Evolutionary conservation across 2,888 invertebrate species (phyloP), one percentile per base, ranked within the genome.

Genomic region (Zygaena filipendulae): DNA sequence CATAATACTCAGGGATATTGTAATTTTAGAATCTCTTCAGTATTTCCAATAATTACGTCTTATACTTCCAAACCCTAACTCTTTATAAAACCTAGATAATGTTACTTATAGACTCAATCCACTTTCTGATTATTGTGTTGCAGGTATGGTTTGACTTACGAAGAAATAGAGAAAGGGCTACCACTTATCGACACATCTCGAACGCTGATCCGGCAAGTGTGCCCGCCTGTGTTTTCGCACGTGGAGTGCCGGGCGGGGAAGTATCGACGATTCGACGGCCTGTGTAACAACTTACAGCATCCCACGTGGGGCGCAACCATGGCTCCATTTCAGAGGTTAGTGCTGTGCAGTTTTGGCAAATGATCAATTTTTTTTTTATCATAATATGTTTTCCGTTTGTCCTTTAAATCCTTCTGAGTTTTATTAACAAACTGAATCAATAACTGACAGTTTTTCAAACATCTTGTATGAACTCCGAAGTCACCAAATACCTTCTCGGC

Each of bases 291-390:
- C 59, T 72, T 94, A 48, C 84, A 90, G 36, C 88, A 94, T 64
- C 95, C 95, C 0, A 91, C 92, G 0, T 95, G 94, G 94, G 95
- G 94, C 1, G 87, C 94, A 8, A 86, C 88, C 3, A 87, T 90
- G 61, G 84, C 92, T 7, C 92, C 93, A 1, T 94, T 94, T 74
- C 88, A 91, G 45, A 88, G 94, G 85, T 79, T 59, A 40, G 25
- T 11, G n/a, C n/a, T n/a, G n/a, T n/a, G n/a, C n/a, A n/a, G n/a
- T n/a, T n/a, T n/a, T n/a, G n/a, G 14, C 18, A 20, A 31, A 40
- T 30, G 18, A 35, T 26, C 29, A 23, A 34, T 30, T 29, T 42
- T 29, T 27, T 29, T 36, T 30, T 23, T 27, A 21, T 33, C 23
- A 32, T 37, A 36, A 32, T 30, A 23, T 11, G 21, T 30, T n/a